Percentiles rank a stretch among this genome's conserved stretches.
Evolutionary conservation across 2,888 invertebrate species (phyloP).

Genomic region (Heliconius sara): DNA sequence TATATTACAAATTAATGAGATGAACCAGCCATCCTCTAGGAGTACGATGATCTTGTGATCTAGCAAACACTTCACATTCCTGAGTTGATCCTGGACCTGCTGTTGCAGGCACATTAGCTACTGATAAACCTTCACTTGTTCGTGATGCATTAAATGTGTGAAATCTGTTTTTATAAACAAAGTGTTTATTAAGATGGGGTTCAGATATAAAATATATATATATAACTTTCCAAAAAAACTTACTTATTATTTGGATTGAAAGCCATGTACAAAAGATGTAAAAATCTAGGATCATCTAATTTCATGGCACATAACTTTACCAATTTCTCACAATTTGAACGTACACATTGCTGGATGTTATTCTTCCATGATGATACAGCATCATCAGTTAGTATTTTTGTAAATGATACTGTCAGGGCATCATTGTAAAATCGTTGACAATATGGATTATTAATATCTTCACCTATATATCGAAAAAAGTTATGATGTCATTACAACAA

Average conservation of each 20-base stretch:
- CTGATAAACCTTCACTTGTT: conserved; percentile 86
- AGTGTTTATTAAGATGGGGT: not conserved
- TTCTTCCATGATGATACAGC: conserved; percentile 99
- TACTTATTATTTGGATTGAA: conserved; percentile 98
- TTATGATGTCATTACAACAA: conserved; percentile 7
- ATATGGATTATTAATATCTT: conserved; percentile 93
- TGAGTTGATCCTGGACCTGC: conserved; percentile 80
- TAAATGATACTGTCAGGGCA: conserved; percentile 96
- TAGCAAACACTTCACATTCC: conserved; percentile 85
- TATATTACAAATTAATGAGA: conserved; percentile 92
- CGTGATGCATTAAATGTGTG: conserved; percentile 93
- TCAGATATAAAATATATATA: not conserved
- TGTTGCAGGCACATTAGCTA: conserved; percentile 64
- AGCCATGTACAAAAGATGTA: conserved; percentile 96
- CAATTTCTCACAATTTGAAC: conserved; percentile 95
- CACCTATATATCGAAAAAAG: conserved; percentile 80
- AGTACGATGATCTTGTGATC: conserved; percentile 91
- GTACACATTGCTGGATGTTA: conserved; percentile 97
- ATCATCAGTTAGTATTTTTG: conserved; percentile 98
- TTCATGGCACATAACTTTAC: conserved; percentile 97
- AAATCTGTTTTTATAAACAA: conserved; percentile 83
- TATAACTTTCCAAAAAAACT: conserved; percentile 56
- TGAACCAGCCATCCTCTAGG: conserved; percentile 98
- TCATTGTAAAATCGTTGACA: conserved; percentile 98
- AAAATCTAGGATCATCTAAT: conserved; percentile 95